Conservation (phyloP, 1,140 invertebrate species). For the Helicoverpa zea region DNA sequence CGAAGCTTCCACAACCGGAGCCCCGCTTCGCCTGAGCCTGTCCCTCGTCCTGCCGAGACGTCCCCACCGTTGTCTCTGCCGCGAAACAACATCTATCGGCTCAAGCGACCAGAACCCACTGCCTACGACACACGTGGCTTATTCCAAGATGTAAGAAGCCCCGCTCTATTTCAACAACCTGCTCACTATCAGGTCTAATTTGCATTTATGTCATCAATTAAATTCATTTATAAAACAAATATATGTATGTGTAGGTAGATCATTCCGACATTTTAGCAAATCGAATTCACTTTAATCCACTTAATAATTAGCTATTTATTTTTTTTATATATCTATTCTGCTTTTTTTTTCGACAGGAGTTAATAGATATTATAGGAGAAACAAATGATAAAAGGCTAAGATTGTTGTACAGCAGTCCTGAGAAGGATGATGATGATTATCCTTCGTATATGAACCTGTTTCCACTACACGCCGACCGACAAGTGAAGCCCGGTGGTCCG, state of each 20-base stretch:
- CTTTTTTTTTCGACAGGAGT: conserved; percentile 63
- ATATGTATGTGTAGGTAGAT: no score
- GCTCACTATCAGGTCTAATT: neutral
- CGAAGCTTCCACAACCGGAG: neutral
- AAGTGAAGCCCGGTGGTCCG: neutral
- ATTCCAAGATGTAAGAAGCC: conserved; percentile 19
- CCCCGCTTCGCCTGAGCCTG: neutral
- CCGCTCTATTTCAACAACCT: neutral
- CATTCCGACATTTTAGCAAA: no score
- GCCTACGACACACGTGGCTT: neutral
- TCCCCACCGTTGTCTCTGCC: neutral
- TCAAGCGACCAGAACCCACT: neutral
- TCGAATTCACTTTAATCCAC: neutral
- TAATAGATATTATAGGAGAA: conserved; percentile 67
- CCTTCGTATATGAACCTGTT: conserved; percentile 64
- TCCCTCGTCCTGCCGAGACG: no score
- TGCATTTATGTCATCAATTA: no score
- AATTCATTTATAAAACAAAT: no score
- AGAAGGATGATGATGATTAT: conserved; percentile 51
- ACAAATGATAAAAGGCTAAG: conserved; percentile 62
- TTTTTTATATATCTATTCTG: conserved; percentile 4
- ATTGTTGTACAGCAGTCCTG: conserved; percentile 58
- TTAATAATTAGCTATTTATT: neutral
- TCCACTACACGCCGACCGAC: neutral
- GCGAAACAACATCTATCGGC: neutral